Conservation (phyloP, 2,888 invertebrate species). For the Ellobium chinense region DNA sequence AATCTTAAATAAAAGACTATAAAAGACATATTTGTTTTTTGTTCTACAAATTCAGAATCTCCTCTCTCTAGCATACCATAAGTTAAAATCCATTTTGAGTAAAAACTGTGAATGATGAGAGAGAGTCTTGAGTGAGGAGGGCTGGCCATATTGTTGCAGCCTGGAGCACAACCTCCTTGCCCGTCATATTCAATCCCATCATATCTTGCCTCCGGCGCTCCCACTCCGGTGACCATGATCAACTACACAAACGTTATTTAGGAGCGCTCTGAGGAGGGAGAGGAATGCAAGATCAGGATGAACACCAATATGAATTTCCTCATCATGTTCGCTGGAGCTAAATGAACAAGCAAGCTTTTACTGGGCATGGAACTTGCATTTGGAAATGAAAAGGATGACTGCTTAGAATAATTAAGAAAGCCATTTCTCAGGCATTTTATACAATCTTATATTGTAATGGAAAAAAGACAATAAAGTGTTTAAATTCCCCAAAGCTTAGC, state of each 20-base stretch:
- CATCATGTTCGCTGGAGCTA: too few relatives aligned
- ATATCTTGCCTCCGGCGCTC: conserved; percentile 27
- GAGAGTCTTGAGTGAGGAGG: not conserved
- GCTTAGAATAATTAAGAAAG: too few relatives aligned
- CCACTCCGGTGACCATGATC: conserved; percentile 1
- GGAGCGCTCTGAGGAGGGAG: conserved; percentile 39
- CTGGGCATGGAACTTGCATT: too few relatives aligned
- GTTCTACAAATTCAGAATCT: too few relatives aligned
- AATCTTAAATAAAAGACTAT: not conserved
- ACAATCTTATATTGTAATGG: too few relatives aligned
- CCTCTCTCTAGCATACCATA: conserved; percentile 18
- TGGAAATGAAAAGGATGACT: too few relatives aligned
- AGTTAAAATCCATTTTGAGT: conserved; percentile 11
- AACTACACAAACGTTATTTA: conserved; percentile 9
- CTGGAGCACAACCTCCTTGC: not conserved
- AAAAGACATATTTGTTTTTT: not conserved
- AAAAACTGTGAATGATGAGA: not conserved
- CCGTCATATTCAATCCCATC: conserved; percentile 1
- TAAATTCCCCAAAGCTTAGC: too few relatives aligned
- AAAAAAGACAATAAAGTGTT: too few relatives aligned
- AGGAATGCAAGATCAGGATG: conserved; percentile 9
- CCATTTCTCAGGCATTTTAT: too few relatives aligned
- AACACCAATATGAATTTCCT: too few relatives aligned
- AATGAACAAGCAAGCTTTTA: too few relatives aligned
- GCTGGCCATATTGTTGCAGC: not conserved